These are phyloP conservation scores for Phrynosoma blainvillii DNA, from an alignment of 2,113 vertebrate genomes.

Conservation along the genomic window DNA sequence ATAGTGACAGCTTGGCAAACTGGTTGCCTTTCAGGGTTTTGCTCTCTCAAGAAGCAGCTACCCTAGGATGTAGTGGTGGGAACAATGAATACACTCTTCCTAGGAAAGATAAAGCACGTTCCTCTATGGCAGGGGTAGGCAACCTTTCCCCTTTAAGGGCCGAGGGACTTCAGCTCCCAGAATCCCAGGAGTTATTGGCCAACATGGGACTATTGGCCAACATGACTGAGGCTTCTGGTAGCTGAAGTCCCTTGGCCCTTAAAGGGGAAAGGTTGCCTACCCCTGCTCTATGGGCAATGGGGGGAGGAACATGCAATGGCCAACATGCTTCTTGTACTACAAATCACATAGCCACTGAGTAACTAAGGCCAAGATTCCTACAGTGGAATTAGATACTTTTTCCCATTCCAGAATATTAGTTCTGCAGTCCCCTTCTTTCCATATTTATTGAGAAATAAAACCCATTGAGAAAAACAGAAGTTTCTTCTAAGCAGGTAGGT, in stretches of 20 bases:
- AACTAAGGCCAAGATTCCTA: not conserved
- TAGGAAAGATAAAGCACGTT: not conserved
- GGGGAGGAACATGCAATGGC: not conserved
- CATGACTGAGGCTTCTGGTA: too few species aligned
- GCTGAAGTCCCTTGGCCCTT: too few species aligned
- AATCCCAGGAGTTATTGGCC: too few species aligned
- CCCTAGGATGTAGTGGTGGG: not conserved
- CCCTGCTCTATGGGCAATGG: not conserved
- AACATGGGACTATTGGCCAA: too few species aligned
- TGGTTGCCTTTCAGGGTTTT: slow-evolving; percentile 22
- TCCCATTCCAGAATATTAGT: not conserved
- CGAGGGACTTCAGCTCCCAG: too few species aligned
- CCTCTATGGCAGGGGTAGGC: too few species aligned
- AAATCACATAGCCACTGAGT: not conserved
- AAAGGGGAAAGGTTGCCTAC: too few species aligned
- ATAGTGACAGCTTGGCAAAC: slow-evolving; percentile 18
- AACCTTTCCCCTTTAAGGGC: too few species aligned
- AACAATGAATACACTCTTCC: not conserved
- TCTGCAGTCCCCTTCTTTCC: not conserved
- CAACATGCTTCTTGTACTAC: not conserved
- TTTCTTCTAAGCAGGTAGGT: not conserved
- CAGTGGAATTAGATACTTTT: not conserved
- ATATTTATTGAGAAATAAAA: not conserved
- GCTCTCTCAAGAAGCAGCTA: not conserved
- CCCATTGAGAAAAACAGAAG: not conserved